phyloP scores from a whole-genome alignment of 2,113 vertebrate species.

The Silurus meridionalis region DNA sequence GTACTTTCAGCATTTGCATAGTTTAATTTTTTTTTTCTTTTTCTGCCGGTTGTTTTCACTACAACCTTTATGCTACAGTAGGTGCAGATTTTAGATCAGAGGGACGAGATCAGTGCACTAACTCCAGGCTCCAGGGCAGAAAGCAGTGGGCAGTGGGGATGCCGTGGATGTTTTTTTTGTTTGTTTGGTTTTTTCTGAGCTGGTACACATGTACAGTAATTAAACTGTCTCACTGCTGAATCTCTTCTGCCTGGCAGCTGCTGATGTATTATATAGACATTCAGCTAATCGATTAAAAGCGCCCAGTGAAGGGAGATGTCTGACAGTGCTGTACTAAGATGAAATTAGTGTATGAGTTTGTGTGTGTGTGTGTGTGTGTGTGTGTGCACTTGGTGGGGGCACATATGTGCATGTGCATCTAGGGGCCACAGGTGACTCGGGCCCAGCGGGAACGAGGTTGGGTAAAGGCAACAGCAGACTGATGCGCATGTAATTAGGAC shows the following conservation, averaged over 20 bases:
- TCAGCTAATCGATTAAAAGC: constrained; percentile 97
- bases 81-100: not conserved
- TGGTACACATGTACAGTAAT: constrained; percentile 84
- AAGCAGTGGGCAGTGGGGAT: constrained; percentile 15
- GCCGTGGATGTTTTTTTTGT: constrained; percentile 70
- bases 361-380: not conserved
- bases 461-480: constrained; percentile 80
- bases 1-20: constrained; percentile 35
- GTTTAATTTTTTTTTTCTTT: not conserved
- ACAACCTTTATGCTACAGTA: not conserved
- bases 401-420: constrained; percentile 26
- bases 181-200: constrained; percentile 62
- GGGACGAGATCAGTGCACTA: not conserved
- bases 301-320: constrained; percentile 90
- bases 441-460: constrained; percentile 72
- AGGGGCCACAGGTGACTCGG: constrained; percentile 84
- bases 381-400: constrained; percentile 61
- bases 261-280: constrained; percentile 93
- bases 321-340: constrained; percentile 90
- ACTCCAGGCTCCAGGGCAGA: constrained; percentile 20
- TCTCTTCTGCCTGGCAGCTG: constrained; percentile 85
- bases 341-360: constrained; percentile 88
- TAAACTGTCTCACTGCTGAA: constrained; percentile 86
- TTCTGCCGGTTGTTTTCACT: not conserved
- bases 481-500: constrained; percentile 88